Base-by-base conservation (phyloP, 35 echinoderm and acorn worm species). In the Lytechinus variegatus region DNA sequence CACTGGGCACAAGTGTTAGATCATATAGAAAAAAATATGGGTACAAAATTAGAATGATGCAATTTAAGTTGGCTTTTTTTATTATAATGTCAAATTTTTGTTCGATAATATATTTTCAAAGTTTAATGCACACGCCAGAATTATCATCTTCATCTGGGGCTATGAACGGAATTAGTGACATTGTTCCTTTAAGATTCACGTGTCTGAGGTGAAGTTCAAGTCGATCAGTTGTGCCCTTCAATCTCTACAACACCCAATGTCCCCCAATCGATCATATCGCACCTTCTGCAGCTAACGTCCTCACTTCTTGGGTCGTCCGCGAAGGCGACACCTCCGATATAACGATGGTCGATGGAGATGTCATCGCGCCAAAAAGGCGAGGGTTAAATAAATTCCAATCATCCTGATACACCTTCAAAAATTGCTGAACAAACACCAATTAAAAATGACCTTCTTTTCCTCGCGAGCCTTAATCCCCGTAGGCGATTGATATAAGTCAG, bases 341-440 rank as follows among this genome's bases (percentile, higher is more conserved):
- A 71, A 79, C 66, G 13, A 58, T 9, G 9, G 66, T 16, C 19
- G 66, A 90, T 90, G 66, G 66, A 79, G 66, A 90, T 90, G 16
- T 90, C 88, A 90, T 90, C 88, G 21, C 88, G 28, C 10, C 9
- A 28, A 79, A 79, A 79, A 79, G 88, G 29, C 88, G 33, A 54
- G 88, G 88, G 88, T 90, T 90, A 90, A 44, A 90, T 90, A 90
- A 90, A 90, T 90, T 90, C 88, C 88, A 90, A 54, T 90, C 88
- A 90, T 90, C 88, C 52, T 90, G 88, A 90, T 90, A 90, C 88
- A 90, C 88, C 88, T 90, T 54, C 5, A 16, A 21, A 90, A 90
- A 52, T 90, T 90, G 88, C 88, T 90, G 88, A 90, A 90, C 52
- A 90, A 90, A 90, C 52, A 90, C 28, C 52, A 90, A 90, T 90